These are phyloP conservation scores for Chalcis sispes DNA, from an alignment of 2,888 invertebrate species.

Conservation along the genomic window DNA sequence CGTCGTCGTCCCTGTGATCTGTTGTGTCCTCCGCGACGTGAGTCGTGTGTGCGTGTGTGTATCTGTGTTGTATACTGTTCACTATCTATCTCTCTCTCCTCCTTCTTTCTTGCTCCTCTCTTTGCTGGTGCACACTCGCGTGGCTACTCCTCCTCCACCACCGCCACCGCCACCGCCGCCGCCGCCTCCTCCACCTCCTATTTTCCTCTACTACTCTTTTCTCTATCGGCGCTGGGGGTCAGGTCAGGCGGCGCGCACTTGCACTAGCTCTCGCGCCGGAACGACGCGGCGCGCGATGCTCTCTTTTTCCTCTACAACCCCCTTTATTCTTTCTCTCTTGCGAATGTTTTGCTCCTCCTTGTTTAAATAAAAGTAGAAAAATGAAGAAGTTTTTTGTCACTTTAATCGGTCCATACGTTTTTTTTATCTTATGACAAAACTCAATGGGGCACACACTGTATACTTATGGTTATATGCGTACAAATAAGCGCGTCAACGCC, in stretches of 20 bases:
- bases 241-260: no score
- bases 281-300: background rate
- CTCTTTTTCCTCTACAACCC: background rate
- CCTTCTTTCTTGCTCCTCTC: background rate
- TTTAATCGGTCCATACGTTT: no score
- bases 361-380: no score
- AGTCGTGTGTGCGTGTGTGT: background rate
- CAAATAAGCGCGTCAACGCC: no score
- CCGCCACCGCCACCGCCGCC: background rate
- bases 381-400: no score
- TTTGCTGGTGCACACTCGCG: background rate
- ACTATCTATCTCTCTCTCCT: background rate
- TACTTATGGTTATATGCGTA: no score
- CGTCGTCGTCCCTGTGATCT: background rate
- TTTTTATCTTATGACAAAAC: no score
- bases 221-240: background rate
- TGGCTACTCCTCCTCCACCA: background rate
- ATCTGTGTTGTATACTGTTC: conserved; percentile 4
- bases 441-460: no score
- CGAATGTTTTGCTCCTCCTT: no score
- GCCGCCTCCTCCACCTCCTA: background rate
- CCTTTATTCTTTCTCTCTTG: background rate
- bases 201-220: background rate
- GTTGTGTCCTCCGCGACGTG: background rate
- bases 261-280: background rate